These are phyloP conservation scores for Poecilia latipinna DNA, from an alignment of 2,113 vertebrate species.

Conservation along the genomic window DNA sequence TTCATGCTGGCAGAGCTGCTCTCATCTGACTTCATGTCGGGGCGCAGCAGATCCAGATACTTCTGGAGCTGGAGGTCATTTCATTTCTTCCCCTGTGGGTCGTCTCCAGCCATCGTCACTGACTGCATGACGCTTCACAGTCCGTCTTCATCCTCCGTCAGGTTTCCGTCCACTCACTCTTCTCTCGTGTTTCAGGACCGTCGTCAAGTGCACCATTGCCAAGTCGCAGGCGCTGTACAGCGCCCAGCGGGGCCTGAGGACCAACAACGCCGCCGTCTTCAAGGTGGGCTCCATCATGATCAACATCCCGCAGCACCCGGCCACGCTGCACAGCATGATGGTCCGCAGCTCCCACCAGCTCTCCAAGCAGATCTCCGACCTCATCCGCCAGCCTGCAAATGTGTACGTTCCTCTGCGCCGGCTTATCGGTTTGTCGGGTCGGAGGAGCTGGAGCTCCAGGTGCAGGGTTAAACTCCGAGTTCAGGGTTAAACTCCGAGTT, in stretches of 20 bases:
- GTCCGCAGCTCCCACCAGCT: constrained; percentile 98
- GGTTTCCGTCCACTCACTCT: neutral
- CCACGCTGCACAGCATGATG: constrained; percentile 99
- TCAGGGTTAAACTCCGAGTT: too few species aligned
- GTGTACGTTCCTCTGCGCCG: constrained; percentile 74
- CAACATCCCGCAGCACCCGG: constrained; percentile 98
- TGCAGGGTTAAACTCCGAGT: too few species aligned
- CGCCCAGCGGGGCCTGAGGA: constrained; percentile 92
- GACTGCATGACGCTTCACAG: constrained; percentile 51
- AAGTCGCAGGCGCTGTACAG: constrained; percentile 98
- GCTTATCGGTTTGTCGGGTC: too few species aligned
- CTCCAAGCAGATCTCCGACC: constrained; percentile 98
- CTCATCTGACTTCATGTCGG: too few species aligned
- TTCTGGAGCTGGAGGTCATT: too few species aligned
- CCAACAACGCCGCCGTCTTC: constrained; percentile 94
- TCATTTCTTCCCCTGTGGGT: too few species aligned
- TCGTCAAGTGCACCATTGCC: constrained; percentile 99
- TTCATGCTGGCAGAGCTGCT: too few species aligned
- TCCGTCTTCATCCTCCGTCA: constrained; percentile 19
- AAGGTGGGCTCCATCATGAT: constrained; percentile 97
- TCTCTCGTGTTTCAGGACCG: constrained; percentile 83
- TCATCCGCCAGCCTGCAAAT: constrained; percentile 94
- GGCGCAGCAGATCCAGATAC: too few species aligned
- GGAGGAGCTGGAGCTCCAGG: too few species aligned
- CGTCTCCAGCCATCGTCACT: constrained; percentile 1